A percentile compares a stretch with the other conserved stretches of the same genome.
phyloP scores from a whole-genome alignment of 2,888 invertebrate genomes.

The Neelides folsomi region DNA sequence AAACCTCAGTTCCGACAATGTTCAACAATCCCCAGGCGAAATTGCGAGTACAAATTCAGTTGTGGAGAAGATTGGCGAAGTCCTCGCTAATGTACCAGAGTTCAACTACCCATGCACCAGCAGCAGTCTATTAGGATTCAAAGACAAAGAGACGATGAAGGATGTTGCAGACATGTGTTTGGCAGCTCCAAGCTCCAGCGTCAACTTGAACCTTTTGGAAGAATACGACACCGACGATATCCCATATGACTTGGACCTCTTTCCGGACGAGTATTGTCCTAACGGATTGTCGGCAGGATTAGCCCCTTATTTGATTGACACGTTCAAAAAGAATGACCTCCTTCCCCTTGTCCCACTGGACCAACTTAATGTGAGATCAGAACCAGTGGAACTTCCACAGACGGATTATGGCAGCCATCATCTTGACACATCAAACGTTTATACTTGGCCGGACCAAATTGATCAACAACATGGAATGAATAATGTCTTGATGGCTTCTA shows the following conservation, averaged over 20 bases:
- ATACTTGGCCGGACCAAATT: neutral
- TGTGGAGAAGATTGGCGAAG: neutral
- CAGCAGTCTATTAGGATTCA: neutral
- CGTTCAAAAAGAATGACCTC: too few species aligned
- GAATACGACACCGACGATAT: conserved; percentile 4
- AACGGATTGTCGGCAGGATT: conserved; percentile 16
- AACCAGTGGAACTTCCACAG: neutral
- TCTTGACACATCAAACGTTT: neutral
- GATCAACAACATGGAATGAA: neutral
- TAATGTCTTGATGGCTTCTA: too few species aligned
- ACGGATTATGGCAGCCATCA: neutral
- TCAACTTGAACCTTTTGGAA: conserved; percentile 8
- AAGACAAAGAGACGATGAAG: conserved; percentile 6
- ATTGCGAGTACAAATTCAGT: too few species aligned
- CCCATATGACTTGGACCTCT: conserved; percentile 20
- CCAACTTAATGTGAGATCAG: neutral
- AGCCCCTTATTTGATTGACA: neutral
- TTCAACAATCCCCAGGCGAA: too few species aligned
- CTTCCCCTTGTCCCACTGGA: neutral
- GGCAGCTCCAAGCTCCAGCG: conserved; percentile 5
- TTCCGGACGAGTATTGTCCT: conserved; percentile 30
- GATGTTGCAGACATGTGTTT: too few species aligned
- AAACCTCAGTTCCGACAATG: too few species aligned
- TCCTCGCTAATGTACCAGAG: neutral
- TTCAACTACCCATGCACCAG: neutral